These are phyloP conservation scores for Brachionus sp. DNA, from an alignment of 1,140 invertebrate species.

Conservation along the genomic window DNA sequence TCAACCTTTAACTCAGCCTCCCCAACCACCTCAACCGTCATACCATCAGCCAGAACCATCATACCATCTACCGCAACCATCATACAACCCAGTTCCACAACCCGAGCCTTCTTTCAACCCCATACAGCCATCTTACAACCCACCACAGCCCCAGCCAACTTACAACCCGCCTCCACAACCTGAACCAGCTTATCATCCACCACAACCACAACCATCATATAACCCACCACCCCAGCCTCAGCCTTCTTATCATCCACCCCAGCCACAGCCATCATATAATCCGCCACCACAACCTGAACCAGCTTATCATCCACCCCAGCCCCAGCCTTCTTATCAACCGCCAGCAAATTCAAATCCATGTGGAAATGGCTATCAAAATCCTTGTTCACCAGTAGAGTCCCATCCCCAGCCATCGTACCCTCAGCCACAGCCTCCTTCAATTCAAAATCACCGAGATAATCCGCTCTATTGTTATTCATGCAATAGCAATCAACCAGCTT, in stretches of 20 bases:
- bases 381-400: background rate
- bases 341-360: background rate
- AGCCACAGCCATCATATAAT: background rate
- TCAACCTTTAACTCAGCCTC: background rate
- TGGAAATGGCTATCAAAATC: background rate
- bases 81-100: background rate
- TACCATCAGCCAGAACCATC: background rate
- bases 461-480: slow-evolving; percentile 39
- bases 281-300: background rate
- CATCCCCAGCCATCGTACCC: background rate
- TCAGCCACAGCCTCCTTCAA: slow-evolving; percentile 14
- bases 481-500: slow-evolving; percentile 28
- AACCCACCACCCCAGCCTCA: background rate
- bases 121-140: background rate
- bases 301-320: background rate
- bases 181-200: background rate
- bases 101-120: background rate
- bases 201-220: background rate
- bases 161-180: slow-evolving; percentile 9
- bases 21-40: background rate
- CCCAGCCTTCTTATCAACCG: background rate
- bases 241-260: background rate
- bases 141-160: background rate
- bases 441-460: slow-evolving; percentile 21
- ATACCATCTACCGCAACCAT: background rate